Evolutionary conservation across 2,113 vertebrate genomes (phyloP).

Genomic region (Corapipo altera): DNA sequence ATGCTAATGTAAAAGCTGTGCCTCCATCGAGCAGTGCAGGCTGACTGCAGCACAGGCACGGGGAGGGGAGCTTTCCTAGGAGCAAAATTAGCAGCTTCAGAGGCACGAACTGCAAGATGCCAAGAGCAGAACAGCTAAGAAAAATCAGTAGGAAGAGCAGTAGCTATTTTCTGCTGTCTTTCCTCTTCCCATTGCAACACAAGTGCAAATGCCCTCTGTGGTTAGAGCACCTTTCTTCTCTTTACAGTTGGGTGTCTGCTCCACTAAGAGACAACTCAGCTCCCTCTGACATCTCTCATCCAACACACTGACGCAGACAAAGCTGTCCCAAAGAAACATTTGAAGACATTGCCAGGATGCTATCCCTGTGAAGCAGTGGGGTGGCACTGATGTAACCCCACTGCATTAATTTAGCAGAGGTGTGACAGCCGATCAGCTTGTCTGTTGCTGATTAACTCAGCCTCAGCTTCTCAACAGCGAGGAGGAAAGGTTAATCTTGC

Average conservation of each 20-base stretch:
- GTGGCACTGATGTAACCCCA: neutral
- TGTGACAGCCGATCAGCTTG: neutral
- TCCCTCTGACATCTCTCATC: neutral
- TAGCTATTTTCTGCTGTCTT: neutral
- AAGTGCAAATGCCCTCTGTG: neutral
- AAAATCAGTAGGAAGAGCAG: neutral
- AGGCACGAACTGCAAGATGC: neutral
- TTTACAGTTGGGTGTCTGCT: neutral
- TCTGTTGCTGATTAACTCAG: neutral
- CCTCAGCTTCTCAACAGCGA: neutral
- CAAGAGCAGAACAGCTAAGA: neutral
- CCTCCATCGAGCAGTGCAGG: neutral
- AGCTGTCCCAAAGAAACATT: neutral
- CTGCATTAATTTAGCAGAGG: neutral
- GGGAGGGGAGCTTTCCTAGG: neutral
- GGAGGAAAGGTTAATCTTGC: neutral
- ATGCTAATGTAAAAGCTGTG: slow-evolving; percentile 13
- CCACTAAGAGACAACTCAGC: neutral
- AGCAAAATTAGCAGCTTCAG: neutral
- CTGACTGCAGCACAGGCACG: neutral
- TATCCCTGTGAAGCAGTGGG: neutral
- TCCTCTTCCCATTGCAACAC: neutral
- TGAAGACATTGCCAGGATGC: neutral
- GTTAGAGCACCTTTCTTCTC: neutral
- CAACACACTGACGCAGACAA: neutral